Base-by-base conservation (phyloP, 1,140 invertebrate species). In the Euura saliciscinereae region DNA sequence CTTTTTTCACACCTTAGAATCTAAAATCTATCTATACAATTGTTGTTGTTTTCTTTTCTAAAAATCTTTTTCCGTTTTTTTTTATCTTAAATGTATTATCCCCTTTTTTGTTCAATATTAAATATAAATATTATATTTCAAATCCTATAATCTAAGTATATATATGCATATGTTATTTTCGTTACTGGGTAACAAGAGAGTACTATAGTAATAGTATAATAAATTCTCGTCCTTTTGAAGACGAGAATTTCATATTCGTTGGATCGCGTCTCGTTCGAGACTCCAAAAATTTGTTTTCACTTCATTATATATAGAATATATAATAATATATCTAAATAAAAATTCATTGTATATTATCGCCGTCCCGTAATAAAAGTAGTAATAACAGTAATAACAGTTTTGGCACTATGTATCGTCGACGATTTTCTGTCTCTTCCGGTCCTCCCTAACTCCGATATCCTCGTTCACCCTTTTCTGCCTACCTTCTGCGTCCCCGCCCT, bases 331-430 rank as follows among this genome's bases (percentile, higher is more conserved):
- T 28, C 28, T 28, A 28, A 28, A 28, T 28, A 28, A 28, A 28
- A 28, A 28, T 28, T 28, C 28, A 28, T 28, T 28, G 28, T 28
- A 28, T 28, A 28, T 28, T 28, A 28, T 28, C 28, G 28, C 28
- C 28, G 28, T 28, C 28, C 28, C 28, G 28, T 28, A 28, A 28
- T 28, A 28, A 28, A 71, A 69, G 45, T 71, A 59, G 51, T 59
- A 59, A n/a, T n/a, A 59, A 8, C 3, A 59, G 10, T 64, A 42
- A 69, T 70, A 71, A 73, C 75, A 66, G 70, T 78, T 81, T 83
- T 83, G 82, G 82, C 82, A 83, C 82, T 83, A 83, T 70, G 75
- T 78, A 76, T 82, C 80, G 64, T 80, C 78, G 66, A 73, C 51
- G 13, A 59, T 73, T 45, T 78, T 78, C 46, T 77, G 72, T 75